Percentiles rank a stretch among this genome's conserved stretches.
Evolutionary conservation across 1,140 invertebrate genomes (phyloP).

Genomic region (Listronotus bonariensis): DNA sequence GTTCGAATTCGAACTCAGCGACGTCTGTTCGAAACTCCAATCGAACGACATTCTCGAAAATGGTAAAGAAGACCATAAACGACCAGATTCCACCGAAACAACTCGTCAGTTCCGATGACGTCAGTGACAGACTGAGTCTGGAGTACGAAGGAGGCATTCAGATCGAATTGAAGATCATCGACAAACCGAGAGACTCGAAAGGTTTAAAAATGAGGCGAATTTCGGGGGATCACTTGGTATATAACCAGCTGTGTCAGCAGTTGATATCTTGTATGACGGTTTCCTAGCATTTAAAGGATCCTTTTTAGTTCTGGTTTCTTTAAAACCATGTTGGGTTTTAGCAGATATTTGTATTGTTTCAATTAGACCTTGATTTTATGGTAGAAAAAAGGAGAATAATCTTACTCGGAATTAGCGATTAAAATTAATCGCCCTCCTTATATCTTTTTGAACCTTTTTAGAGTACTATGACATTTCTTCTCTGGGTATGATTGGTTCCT

Average conservation of each 20-base stretch:
- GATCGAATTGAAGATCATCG: slow-evolving; percentile 83
- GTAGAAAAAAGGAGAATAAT: too few relatives aligned
- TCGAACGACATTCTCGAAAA: slow-evolving; percentile 77
- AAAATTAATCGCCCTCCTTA: too few relatives aligned
- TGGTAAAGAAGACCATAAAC: slow-evolving; percentile 80
- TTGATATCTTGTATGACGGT: slow-evolving; percentile 86
- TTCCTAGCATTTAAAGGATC: slow-evolving; percentile 59
- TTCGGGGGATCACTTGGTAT: slow-evolving; percentile 88
- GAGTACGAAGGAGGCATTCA: slow-evolving; percentile 86
- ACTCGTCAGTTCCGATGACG: slow-evolving; percentile 61
- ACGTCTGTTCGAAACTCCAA: slow-evolving; percentile 77
- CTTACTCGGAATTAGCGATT: too few relatives aligned
- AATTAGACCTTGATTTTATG: too few relatives aligned
- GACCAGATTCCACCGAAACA: slow-evolving; percentile 77
- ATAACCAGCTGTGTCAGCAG: slow-evolving; percentile 88
- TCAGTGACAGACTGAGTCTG: slow-evolving; percentile 58
- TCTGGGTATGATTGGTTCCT: too few relatives aligned
- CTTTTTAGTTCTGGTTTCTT: slow-evolving; percentile 11
- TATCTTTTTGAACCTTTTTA: too few relatives aligned
- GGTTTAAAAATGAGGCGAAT: slow-evolving; percentile 89
- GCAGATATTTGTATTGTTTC: background rate
- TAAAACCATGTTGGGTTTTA: background rate
- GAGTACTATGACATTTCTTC: too few relatives aligned
- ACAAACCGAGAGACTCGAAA: slow-evolving; percentile 71
- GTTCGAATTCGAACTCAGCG: slow-evolving; percentile 64